These are phyloP conservation scores for Platalea minor DNA, from an alignment of 2,797 vertebrate genomes.

Conservation along the genomic window DNA sequence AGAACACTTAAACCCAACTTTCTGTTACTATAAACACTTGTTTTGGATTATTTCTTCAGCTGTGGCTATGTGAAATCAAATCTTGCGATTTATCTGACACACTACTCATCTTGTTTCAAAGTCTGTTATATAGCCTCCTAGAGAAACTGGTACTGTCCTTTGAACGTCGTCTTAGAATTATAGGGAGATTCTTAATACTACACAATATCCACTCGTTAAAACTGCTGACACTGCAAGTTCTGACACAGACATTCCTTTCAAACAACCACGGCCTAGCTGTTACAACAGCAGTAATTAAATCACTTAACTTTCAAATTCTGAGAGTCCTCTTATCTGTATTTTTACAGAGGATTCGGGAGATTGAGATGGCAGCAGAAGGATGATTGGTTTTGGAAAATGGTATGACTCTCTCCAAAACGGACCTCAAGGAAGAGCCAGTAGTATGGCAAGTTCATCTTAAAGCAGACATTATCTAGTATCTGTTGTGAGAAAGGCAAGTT, in stretches of 20 bases:
- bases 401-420: not conserved
- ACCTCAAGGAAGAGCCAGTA: not conserved
- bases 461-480: too few species aligned
- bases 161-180: not conserved
- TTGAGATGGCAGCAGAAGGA: not conserved
- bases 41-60: not conserved
- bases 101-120: not conserved
- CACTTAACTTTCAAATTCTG: not conserved
- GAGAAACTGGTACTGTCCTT: not conserved
- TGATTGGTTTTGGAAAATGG: not conserved
- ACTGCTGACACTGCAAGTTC: too few species aligned
- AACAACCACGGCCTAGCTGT: not conserved
- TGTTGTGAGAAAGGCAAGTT: not conserved
- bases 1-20: not conserved
- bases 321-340: not conserved
- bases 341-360: not conserved
- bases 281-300: not conserved
- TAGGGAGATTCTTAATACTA: not conserved
- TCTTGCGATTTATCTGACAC: not conserved
- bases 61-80: not conserved
- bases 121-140: not conserved
- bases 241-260: not conserved
- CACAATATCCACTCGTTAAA: too few species aligned
- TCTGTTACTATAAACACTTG: not conserved
- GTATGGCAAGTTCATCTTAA: not conserved